These are phyloP conservation scores for Orthosia gothica DNA, from an alignment of 2,888 invertebrate genomes.

Conservation along the genomic window DNA sequence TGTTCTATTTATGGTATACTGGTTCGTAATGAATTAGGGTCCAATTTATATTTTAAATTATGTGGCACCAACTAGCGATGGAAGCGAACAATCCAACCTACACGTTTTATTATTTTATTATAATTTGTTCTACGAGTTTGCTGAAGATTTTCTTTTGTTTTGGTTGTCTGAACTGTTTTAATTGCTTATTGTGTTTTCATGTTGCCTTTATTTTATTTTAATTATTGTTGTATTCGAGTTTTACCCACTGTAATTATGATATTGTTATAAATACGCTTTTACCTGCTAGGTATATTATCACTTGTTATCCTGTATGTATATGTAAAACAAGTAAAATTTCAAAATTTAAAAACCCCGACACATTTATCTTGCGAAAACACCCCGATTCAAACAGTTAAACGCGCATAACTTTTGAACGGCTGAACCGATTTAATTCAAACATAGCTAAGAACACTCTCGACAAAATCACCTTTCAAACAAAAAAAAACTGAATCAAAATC, in stretches of 20 bases:
- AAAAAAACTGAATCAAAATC: too few relatives aligned
- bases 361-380: too few relatives aligned
- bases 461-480: too few relatives aligned
- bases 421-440: too few relatives aligned
- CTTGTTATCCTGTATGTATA: background rate
- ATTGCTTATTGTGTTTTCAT: constrained; percentile 1
- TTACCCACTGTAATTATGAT: background rate
- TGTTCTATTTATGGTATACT: background rate
- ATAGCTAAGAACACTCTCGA: too few relatives aligned
- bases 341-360: too few relatives aligned
- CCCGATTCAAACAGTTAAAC: too few relatives aligned
- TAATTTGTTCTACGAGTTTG: background rate
- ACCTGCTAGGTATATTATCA: background rate
- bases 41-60: background rate
- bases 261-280: background rate
- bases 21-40: background rate
- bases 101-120: background rate
- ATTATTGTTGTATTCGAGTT: background rate
- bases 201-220: background rate
- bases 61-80: background rate
- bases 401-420: too few relatives aligned
- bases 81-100: background rate
- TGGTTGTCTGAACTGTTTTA: constrained; percentile 18
- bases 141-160: constrained; percentile 16
- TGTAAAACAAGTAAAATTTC: too few relatives aligned